A percentile compares a stretch with the other conserved stretches of the same genome.
Evolutionary conservation across 2,888 invertebrate species (phyloP).

Genomic region (Drosophila atripex): DNA sequence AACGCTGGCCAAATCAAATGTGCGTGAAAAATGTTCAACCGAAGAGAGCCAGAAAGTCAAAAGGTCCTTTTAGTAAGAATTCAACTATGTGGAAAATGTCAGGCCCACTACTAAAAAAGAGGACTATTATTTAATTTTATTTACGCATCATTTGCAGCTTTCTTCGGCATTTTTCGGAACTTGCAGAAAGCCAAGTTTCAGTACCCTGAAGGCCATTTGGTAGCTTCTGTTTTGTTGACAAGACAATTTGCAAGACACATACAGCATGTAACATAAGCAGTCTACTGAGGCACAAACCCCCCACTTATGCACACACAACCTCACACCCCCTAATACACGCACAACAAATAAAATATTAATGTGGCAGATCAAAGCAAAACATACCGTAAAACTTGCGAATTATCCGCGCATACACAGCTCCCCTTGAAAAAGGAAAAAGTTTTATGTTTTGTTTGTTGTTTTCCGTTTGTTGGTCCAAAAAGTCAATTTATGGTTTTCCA

Average conservation of each 20-base stretch:
- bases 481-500: slow-evolving; percentile 69
- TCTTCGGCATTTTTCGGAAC: slow-evolving; percentile 20
- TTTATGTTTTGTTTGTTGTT: slow-evolving; percentile 41
- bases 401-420: slow-evolving; percentile 21
- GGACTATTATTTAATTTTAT: slow-evolving; percentile 34
- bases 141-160: slow-evolving; percentile 53
- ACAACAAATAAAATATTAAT: slow-evolving; percentile 46
- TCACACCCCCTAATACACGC: slow-evolving; percentile 11
- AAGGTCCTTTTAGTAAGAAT: slow-evolving; percentile 35
- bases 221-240: slow-evolving; percentile 41
- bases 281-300: not conserved
- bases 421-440: slow-evolving; percentile 40
- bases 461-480: slow-evolving; percentile 46
- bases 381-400: slow-evolving; percentile 43
- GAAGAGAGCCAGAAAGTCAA: slow-evolving; percentile 2
- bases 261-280: slow-evolving; percentile 23
- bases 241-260: slow-evolving; percentile 51
- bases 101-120: slow-evolving; percentile 17
- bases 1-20: slow-evolving; percentile 39
- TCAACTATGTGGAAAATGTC: slow-evolving; percentile 43
- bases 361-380: slow-evolving; percentile 51
- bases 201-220: slow-evolving; percentile 33
- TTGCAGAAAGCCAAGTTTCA: slow-evolving; percentile 31
- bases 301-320: slow-evolving; percentile 1
- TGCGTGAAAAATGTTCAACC: slow-evolving; percentile 47